phyloP scores from a whole-genome alignment of 1,140 invertebrate species.

The Pachyrhynchus sulphureomaculatus region DNA sequence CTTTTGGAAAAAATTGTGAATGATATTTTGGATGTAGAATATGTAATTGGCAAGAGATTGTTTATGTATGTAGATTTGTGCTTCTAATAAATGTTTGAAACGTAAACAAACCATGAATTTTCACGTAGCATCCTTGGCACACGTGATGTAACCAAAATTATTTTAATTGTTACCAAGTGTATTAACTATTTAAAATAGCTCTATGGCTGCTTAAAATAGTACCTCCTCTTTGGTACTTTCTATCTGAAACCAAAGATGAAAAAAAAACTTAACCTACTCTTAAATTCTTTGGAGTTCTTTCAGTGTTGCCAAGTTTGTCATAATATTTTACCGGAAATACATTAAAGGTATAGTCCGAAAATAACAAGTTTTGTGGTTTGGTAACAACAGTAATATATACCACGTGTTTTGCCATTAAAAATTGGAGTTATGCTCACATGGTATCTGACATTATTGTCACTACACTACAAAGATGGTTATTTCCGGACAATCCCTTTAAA shows the following conservation, averaged over 20 bases:
- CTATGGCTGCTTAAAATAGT: neutral
- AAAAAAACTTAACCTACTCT: slow-evolving; percentile 24
- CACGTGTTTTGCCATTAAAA: no score
- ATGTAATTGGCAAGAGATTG: neutral
- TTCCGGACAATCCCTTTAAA: no score
- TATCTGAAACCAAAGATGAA: slow-evolving; percentile 21
- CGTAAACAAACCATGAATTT: slow-evolving; percentile 1
- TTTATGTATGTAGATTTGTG: neutral
- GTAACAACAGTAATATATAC: no score
- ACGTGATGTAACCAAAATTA: no score
- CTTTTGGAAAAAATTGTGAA: no score
- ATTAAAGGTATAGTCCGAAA: no score
- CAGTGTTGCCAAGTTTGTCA: slow-evolving; percentile 18
- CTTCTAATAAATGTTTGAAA: neutral
- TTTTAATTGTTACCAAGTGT: no score
- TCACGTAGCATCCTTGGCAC: neutral
- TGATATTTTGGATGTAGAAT: no score
- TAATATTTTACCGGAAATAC: neutral
- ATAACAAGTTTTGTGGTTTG: no score
- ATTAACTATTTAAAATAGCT: neutral
- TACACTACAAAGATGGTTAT: no score
- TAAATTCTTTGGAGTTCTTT: slow-evolving; percentile 23
- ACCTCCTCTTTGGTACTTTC: slow-evolving; percentile 4
- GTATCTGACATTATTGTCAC: no score
- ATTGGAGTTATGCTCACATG: no score